Percentiles rank a stretch among this genome's conserved stretches.
Conservation (phyloP, 2,797 vertebrate genomes). For the Acipenser transmontanus region DNA sequence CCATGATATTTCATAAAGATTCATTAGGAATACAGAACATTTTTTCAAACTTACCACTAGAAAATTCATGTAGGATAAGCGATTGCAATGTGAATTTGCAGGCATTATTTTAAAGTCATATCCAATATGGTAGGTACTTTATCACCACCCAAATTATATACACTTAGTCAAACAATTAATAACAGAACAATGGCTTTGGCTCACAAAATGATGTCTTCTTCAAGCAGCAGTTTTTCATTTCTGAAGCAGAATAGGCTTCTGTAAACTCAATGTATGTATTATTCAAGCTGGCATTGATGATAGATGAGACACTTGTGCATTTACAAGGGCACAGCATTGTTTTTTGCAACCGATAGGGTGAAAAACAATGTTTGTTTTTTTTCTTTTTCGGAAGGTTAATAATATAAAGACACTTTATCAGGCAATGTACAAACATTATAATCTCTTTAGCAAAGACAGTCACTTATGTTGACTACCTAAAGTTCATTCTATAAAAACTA, state of each 20-base stretch:
- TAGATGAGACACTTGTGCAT: conserved; percentile 76
- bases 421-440: conserved; percentile 12
- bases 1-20: too few species aligned
- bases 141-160: not conserved
- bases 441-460: too few species aligned
- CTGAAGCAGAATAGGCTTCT: conserved; percentile 29
- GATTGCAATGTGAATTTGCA: too few species aligned
- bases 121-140: not conserved
- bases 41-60: too few species aligned
- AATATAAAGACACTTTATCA: conserved; percentile 37
- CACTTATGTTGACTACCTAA: too few species aligned
- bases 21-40: too few species aligned
- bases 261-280: conserved; percentile 73
- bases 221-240: not conserved
- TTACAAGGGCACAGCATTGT: conserved; percentile 78
- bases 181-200: not conserved
- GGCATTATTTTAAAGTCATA: not conserved
- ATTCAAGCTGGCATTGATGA: conserved; percentile 64
- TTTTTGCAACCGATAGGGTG: conserved; percentile 68
- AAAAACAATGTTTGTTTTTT: conserved; percentile 51
- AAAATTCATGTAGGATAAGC: too few species aligned
- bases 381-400: conserved; percentile 48
- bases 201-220: not conserved
- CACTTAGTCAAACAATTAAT: not conserved
- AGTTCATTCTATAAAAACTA: too few species aligned